phyloP scores from a whole-genome alignment of 2,888 invertebrate genomes.

The Stegana nigrithorax region DNA sequence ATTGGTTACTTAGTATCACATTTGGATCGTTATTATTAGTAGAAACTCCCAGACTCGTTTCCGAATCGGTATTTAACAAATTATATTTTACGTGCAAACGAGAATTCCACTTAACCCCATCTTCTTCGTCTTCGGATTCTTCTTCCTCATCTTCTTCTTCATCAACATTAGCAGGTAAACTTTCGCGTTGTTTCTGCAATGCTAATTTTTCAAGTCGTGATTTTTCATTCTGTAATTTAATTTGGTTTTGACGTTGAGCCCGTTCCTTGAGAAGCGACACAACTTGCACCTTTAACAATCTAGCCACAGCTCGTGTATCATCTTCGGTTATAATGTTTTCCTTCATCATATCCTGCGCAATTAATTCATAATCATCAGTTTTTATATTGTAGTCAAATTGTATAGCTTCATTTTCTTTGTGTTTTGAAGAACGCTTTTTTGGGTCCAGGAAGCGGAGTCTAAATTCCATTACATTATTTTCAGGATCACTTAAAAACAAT shows the following conservation, averaged over 20 bases:
- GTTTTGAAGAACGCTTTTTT: slow-evolving; percentile 95
- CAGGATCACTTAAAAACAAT: slow-evolving; percentile 74
- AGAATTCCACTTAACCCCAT: slow-evolving; percentile 48
- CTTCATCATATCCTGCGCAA: slow-evolving; percentile 94
- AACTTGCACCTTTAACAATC: slow-evolving; percentile 87
- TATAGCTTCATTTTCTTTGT: slow-evolving; percentile 99
- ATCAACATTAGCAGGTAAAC: slow-evolving; percentile 62
- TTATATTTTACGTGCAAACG: slow-evolving; percentile 43
- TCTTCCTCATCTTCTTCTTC: slow-evolving; percentile 66
- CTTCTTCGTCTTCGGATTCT: slow-evolving; percentile 62
- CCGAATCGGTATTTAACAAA: slow-evolving; percentile 49
- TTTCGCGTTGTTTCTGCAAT: slow-evolving; percentile 71
- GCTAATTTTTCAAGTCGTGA: slow-evolving; percentile 69
- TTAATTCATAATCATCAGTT: slow-evolving; percentile 91
- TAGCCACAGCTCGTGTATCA: slow-evolving; percentile 90
- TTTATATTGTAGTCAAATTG: slow-evolving; percentile 97
- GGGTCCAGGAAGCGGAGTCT: slow-evolving; percentile 94
- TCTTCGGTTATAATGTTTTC: slow-evolving; percentile 95
- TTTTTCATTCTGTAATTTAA: slow-evolving; percentile 74
- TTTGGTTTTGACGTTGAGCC: slow-evolving; percentile 73
- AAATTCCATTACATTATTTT: slow-evolving; percentile 84
- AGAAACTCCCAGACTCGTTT: slow-evolving; percentile 61
- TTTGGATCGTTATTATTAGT: slow-evolving; percentile 70
- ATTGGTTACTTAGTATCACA: slow-evolving; percentile 64
- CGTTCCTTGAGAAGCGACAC: slow-evolving; percentile 71